Base-by-base conservation (phyloP, 2,113 vertebrate genomes). In the Anoplopoma fimbria region DNA sequence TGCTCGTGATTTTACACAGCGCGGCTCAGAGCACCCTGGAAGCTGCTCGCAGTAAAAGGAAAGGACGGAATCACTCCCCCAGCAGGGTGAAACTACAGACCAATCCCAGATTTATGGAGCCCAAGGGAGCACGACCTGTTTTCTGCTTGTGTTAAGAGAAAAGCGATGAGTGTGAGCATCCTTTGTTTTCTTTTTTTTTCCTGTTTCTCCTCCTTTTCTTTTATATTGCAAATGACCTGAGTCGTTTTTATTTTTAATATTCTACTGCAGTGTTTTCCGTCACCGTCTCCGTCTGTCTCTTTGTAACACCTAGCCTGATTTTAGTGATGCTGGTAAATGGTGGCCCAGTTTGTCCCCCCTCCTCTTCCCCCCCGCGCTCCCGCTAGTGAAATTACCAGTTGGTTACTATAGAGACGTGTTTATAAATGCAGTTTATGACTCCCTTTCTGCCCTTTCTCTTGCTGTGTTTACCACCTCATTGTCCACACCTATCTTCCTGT, bases 331-430 rank as follows among this genome's bases (percentile, higher is more conserved):
- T 85, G 81, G 89, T 91, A 91, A 91, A 91, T 79, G 90, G 83
- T 87, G 83, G 78, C 89, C 89, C 91, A 92, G 88, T 92, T 91
- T 89, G 81, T 38, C 58, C 69, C 80, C 45, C 27, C 42, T n/a
- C 58, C 19, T 47, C 61, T 68, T 53, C 77, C 72, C 77, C 72
- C 64, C 10, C 42, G 23, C 15, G 14, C 89, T 89, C 79, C 89
- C 49, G 78, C 88, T 87, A 87, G 90, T 89, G 89, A 95, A 95
- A 95, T 95, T 95, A 94, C 91, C 91, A 88, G 82, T 87, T 88
- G 94, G 95, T 95, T 95, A 94, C 95, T 95, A 95, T 95, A 94
- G 95, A 94, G 93, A 95, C 90, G 87, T 93, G 92, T 95, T 95
- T 95, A 93, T 95, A 93, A 94, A 95, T 95, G 93, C 83, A 77